Base-by-base conservation (phyloP, 2,888 invertebrate species). In the Diplolepis rosae region DNA sequence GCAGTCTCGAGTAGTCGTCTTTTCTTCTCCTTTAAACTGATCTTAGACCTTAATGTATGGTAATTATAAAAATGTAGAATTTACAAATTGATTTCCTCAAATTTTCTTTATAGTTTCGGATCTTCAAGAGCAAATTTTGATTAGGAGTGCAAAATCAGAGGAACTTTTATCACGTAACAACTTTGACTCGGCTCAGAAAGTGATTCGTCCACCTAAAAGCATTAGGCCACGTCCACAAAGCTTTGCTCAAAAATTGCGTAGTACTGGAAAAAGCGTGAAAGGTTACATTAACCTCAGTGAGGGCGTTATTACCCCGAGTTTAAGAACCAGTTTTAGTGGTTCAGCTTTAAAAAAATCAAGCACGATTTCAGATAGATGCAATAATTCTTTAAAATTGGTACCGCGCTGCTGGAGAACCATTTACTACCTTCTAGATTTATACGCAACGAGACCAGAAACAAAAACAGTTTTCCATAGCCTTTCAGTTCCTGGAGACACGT, bases 351-450 rank as follows among this genome's bases (percentile, higher is more conserved):
- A 91, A 69, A 90, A 90, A 74, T 89, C 90, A 42, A 90, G 90
- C 0, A 87, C 90, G 0, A 85, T 90, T 1, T 89, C 91, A 0
- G 91, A 91, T 70, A 91, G 91, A 76, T 89, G 90, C 74, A 88
- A 88, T 78, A 88, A 87, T 50, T 82, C 81, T 4, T 81, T 83
- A 0, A 83, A 80, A 3, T 77, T 91, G 77, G 93, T 93, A 2
- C 96, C 96, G 11, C 93, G 95, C 80, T 98, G 98, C 86, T 98
- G 98, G 98, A 94, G 96, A 85, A 98, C 97, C 0, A 94, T 98
- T 79, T 97, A 97, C 88, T 94, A 96, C 87, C 91, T 98, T 74
- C 90, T 98, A 69, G 97, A 98, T 84, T 89, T 98, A 66, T 98
- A 98, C 87, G 97, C 97, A 5, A 96, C 95, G 65, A 95, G 96